Conservation (phyloP, 1,140 invertebrate species). For the Goniozus legneri region DNA sequence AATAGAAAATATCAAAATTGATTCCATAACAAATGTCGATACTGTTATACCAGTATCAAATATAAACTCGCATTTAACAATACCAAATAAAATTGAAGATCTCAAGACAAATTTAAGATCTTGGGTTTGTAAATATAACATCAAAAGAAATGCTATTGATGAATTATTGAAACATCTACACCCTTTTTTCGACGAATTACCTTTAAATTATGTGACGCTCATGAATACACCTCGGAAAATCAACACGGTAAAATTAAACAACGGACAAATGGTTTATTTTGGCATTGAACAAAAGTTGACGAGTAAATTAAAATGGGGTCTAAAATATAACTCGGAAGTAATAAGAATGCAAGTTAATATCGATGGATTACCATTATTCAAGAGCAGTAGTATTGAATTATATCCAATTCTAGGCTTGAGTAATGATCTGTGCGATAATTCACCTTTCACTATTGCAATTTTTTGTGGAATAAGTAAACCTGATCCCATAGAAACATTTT, state of each 20-base stretch:
- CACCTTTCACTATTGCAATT: conserved; percentile 10
- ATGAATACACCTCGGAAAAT: background rate
- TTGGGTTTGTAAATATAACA: background rate
- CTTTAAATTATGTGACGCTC: background rate
- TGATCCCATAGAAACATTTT: conserved; percentile 7
- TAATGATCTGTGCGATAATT: background rate
- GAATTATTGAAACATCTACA: background rate
- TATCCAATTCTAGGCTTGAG: background rate
- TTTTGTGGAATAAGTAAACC: conserved; percentile 12
- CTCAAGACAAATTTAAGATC: background rate
- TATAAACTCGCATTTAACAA: no score
- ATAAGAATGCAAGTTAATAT: background rate
- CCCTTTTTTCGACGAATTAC: background rate
- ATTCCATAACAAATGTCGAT: no score
- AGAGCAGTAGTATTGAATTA: background rate
- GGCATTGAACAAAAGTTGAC: background rate
- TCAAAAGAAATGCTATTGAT: background rate
- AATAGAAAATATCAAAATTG: no score
- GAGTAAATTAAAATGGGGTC: background rate
- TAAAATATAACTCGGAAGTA: background rate
- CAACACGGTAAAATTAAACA: background rate
- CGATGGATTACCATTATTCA: background rate
- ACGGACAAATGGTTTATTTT: background rate
- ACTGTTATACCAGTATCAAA: no score
- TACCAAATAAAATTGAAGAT: no score